Conservation (phyloP, 2,797 vertebrate species). For the Clarias pachynema region DNA sequence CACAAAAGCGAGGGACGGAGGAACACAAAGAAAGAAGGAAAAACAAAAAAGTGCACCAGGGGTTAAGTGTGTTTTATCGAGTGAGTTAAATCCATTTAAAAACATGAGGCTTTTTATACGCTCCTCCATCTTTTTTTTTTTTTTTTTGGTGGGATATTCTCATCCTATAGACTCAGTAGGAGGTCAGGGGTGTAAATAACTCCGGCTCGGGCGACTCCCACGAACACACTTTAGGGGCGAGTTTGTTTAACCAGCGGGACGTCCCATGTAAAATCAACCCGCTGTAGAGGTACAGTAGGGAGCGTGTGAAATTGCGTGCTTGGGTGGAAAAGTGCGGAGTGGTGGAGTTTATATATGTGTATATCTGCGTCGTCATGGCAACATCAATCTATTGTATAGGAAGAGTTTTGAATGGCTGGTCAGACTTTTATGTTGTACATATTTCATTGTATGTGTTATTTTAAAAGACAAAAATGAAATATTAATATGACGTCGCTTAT, state of each 20-base stretch:
- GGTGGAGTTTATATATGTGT: conserved; percentile 14
- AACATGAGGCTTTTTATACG: conserved; percentile 65
- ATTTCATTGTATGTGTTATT: too few species aligned
- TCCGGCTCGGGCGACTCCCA: background rate
- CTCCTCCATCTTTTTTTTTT: background rate
- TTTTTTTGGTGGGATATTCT: background rate
- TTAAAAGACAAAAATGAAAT: too few species aligned
- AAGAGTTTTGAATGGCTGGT: background rate
- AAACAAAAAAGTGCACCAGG: conserved; percentile 58
- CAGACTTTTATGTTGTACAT: background rate
- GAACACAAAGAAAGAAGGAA: conserved; percentile 11
- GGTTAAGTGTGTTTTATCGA: conserved; percentile 78
- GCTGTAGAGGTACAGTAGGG: background rate
- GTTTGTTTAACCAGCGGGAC: conserved; percentile 36
- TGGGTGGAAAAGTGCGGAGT: background rate
- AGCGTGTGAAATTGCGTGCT: background rate
- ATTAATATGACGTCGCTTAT: too few species aligned
- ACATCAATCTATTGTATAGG: background rate
- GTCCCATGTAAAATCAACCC: background rate
- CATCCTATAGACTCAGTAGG: conserved; percentile 1
- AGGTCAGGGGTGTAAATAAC: conserved; percentile 22
- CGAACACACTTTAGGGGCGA: conserved; percentile 11
- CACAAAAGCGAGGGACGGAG: background rate
- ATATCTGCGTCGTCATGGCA: conserved; percentile 26
- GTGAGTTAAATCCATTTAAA: conserved; percentile 83